Evolutionary conservation across 1,140 invertebrate genomes (phyloP).

Genomic region (Drosophila ambigua): DNA sequence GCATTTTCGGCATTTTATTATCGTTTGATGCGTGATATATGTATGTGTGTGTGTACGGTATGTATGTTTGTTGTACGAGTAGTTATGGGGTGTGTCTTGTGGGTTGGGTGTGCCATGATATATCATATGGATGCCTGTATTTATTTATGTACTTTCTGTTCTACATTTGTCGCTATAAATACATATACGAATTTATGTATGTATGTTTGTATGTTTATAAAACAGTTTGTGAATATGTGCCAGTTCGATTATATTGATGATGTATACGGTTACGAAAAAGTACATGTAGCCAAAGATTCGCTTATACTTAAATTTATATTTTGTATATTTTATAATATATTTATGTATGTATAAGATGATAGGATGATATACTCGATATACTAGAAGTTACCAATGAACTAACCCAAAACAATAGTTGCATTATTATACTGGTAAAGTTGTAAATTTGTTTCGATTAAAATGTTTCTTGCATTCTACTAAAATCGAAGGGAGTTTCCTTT

Average conservation of each 20-base stretch:
- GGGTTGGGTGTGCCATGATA: slow-evolving; percentile 53
- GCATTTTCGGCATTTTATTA: slow-evolving; percentile 52
- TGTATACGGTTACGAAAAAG: slow-evolving; percentile 53
- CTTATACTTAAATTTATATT: slow-evolving; percentile 41
- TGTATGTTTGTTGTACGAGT: slow-evolving; percentile 2
- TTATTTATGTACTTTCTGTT: slow-evolving; percentile 40
- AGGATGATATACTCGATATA: slow-evolving; percentile 23
- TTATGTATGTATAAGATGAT: slow-evolving; percentile 23
- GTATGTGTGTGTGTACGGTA: neutral
- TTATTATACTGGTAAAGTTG: slow-evolving; percentile 33
- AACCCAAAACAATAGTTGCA: slow-evolving; percentile 14
- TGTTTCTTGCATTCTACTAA: slow-evolving; percentile 50
- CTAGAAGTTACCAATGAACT: slow-evolving; percentile 9
- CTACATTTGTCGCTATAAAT: slow-evolving; percentile 57
- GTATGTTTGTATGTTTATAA: slow-evolving; percentile 45
- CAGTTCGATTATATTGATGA: slow-evolving; percentile 70
- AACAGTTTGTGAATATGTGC: slow-evolving; percentile 65
- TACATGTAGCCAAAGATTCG: slow-evolving; percentile 60
- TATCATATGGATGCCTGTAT: slow-evolving; percentile 42
- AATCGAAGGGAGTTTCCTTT: slow-evolving; percentile 42
- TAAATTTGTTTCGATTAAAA: slow-evolving; percentile 59
- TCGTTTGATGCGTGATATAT: slow-evolving; percentile 50
- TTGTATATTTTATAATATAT: slow-evolving; percentile 15
- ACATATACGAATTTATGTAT: slow-evolving; percentile 10
- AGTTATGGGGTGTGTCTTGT: slow-evolving; percentile 37